phyloP scores from a whole-genome alignment of 2,888 invertebrate species.

The Cryptus armator region DNA sequence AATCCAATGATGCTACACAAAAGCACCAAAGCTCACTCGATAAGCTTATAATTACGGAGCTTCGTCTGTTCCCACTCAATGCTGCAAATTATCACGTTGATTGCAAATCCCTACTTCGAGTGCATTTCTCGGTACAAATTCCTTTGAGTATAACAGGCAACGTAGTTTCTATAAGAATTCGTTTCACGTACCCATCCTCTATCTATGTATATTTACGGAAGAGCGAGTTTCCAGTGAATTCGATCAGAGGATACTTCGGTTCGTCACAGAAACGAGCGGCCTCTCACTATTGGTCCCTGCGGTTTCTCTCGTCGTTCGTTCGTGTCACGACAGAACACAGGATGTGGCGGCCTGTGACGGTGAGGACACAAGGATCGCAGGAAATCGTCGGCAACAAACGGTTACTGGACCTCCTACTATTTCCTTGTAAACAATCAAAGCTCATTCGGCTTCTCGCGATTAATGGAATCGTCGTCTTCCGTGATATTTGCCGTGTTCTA shows the following conservation, averaged over 20 bases:
- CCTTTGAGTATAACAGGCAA: background rate
- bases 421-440: slow-evolving; percentile 72
- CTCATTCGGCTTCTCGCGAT: slow-evolving; percentile 64
- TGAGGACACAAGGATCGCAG: slow-evolving; percentile 34
- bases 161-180: background rate
- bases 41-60: background rate
- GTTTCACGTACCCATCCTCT: background rate
- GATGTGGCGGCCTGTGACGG: slow-evolving; percentile 64
- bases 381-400: slow-evolving; percentile 57
- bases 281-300: slow-evolving; percentile 17
- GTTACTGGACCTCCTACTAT: slow-evolving; percentile 69
- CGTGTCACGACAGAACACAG: slow-evolving; percentile 56
- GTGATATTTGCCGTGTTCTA: slow-evolving; percentile 1
- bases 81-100: background rate
- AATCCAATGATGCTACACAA: background rate
- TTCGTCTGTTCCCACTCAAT: background rate
- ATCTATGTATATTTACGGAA: slow-evolving; percentile 10
- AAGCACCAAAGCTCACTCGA: background rate
- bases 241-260: slow-evolving; percentile 33
- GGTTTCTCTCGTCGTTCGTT: slow-evolving; percentile 44
- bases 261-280: slow-evolving; percentile 5
- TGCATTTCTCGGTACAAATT: background rate
- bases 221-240: slow-evolving; percentile 46
- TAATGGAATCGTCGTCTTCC: slow-evolving; percentile 48
- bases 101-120: background rate